Evolutionary conservation across 2,888 invertebrate species (phyloP).

Genomic region (Drosophila hamatofila): DNA sequence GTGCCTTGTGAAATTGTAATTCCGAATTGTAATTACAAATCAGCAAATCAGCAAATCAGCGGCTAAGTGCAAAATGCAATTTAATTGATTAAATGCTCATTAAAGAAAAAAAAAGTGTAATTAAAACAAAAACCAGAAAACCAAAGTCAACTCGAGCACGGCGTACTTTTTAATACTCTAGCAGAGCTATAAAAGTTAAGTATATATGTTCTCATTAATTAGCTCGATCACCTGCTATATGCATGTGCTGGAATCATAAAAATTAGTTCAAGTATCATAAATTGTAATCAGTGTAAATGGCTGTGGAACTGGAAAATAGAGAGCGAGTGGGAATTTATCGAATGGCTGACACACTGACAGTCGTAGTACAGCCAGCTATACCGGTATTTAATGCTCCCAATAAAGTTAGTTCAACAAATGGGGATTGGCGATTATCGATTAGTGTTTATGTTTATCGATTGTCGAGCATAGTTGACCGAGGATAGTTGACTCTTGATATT

Average conservation of each 20-base stretch:
- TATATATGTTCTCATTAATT: constrained; percentile 3
- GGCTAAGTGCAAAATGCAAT: constrained; percentile 36
- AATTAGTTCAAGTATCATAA: neutral
- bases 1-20: constrained; percentile 48
- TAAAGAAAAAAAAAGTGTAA: constrained; percentile 1
- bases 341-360: neutral
- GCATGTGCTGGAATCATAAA: neutral
- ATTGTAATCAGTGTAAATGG: constrained; percentile 3
- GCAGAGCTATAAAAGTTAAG: neutral
- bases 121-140: constrained; percentile 5
- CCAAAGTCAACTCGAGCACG: no score
- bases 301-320: neutral
- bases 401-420: neutral
- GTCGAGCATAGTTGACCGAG: neutral
- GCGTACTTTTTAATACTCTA: neutral
- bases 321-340: constrained; percentile 1
- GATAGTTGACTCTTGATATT: neutral
- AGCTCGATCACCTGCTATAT: neutral
- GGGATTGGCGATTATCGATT: neutral
- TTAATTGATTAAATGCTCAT: constrained; percentile 21
- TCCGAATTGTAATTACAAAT: constrained; percentile 18
- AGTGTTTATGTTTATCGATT: neutral
- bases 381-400: neutral
- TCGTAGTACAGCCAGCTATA: no score
- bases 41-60: constrained; percentile 10